These are phyloP conservation scores for Myotis lucifugus DNA, from an alignment of 2,113 vertebrate genomes.

Conservation along the genomic window DNA sequence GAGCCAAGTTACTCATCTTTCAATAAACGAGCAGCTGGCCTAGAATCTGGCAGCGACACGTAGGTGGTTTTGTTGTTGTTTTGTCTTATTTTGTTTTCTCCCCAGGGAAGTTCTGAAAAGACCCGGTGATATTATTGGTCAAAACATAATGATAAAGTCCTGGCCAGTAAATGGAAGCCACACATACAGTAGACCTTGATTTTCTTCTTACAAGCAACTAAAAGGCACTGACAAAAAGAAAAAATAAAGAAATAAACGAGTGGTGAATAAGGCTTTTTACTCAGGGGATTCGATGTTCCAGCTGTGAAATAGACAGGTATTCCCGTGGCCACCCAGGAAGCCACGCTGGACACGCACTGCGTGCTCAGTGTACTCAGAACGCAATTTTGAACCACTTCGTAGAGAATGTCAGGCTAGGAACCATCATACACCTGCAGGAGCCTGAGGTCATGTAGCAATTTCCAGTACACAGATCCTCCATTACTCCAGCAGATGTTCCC, in stretches of 20 bases:
- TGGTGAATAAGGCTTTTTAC: background rate
- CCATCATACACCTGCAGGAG: background rate
- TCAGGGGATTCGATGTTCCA: background rate
- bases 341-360: background rate
- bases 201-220: background rate
- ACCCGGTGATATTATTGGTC: background rate
- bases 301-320: background rate
- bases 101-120: background rate
- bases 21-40: background rate
- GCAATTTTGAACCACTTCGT: background rate
- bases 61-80: background rate
- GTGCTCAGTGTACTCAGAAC: background rate
- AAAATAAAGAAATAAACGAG: background rate
- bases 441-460: conserved; percentile 32
- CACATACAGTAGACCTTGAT: background rate
- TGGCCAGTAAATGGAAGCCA: background rate
- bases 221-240: background rate
- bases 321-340: background rate
- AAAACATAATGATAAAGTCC: background rate
- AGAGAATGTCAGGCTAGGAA: background rate
- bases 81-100: background rate
- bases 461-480: background rate
- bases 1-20: conserved; percentile 12
- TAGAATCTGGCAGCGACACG: background rate
- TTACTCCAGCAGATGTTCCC: conserved; percentile 27